Evolutionary conservation across 2,888 invertebrate genomes (phyloP).

Genomic region (Eupsilia transversa): DNA sequence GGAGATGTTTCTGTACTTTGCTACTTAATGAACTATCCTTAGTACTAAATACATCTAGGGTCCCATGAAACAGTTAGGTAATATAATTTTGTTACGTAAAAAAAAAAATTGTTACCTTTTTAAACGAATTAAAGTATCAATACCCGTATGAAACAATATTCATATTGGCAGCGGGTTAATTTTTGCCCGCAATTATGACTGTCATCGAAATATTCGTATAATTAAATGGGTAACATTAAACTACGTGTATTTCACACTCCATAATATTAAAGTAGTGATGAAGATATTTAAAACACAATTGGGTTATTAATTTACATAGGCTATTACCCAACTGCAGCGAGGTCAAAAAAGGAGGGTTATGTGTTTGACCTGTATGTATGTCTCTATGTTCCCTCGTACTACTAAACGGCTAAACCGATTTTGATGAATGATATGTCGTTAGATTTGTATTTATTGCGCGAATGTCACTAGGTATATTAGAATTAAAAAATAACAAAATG

Average conservation of each 20-base stretch:
- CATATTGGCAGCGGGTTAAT: slow-evolving; percentile 37
- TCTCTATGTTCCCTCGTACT: too few relatives aligned
- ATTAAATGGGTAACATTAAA: slow-evolving; percentile 46
- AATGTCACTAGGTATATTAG: too few relatives aligned
- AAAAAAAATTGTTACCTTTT: background rate
- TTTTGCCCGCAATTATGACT: slow-evolving; percentile 39
- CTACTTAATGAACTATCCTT: background rate
- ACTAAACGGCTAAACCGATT: too few relatives aligned
- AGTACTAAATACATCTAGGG: background rate
- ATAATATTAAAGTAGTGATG: background rate
- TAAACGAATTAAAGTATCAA: slow-evolving; percentile 11
- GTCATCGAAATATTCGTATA: slow-evolving; percentile 20
- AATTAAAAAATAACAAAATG: too few relatives aligned
- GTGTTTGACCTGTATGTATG: too few relatives aligned
- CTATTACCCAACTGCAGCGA: too few relatives aligned
- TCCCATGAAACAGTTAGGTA: background rate
- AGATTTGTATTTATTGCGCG: too few relatives aligned
- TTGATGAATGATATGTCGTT: too few relatives aligned
- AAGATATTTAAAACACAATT: slow-evolving; percentile 16
- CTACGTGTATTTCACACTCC: slow-evolving; percentile 13
- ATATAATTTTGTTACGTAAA: background rate
- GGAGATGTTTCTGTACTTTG: background rate
- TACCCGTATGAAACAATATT: slow-evolving; percentile 28
- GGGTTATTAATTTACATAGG: background rate
- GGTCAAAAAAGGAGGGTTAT: too few relatives aligned